phyloP scores from a whole-genome alignment of 2,113 vertebrate species.

The Phrynocephalus versicolor region DNA sequence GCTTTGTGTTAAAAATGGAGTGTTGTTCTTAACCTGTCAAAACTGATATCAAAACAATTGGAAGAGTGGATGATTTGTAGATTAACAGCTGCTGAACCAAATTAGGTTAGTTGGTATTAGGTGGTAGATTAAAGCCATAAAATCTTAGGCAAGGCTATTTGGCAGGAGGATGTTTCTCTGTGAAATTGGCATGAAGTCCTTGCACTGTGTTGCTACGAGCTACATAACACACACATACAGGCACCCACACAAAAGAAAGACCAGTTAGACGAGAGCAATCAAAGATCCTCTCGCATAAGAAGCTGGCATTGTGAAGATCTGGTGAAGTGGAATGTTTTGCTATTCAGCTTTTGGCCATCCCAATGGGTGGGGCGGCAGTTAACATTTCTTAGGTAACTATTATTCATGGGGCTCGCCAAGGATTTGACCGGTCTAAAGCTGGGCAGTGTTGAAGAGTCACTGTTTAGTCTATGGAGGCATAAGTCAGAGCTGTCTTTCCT shows the following conservation, averaged over 20 bases:
- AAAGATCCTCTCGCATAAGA: neutral
- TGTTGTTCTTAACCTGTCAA: too few species aligned
- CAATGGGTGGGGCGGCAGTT: conserved; percentile 32
- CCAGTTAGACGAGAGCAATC: neutral
- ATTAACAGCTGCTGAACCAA: neutral
- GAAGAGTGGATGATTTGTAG: neutral
- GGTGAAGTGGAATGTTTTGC: neutral
- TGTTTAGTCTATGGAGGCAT: conserved; percentile 62
- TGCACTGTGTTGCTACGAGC: neutral
- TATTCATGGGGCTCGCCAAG: conserved; percentile 41
- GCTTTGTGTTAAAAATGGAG: neutral
- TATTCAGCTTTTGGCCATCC: conserved; percentile 36
- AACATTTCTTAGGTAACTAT: conserved; percentile 36
- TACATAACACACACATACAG: neutral
- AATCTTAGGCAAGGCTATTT: neutral
- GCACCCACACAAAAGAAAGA: neutral
- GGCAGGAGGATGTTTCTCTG: neutral
- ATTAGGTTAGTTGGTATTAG: neutral
- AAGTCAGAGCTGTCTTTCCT: conserved; percentile 40
- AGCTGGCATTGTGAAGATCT: neutral
- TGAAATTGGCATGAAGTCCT: neutral
- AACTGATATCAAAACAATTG: neutral
- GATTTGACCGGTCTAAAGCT: conserved; percentile 7
- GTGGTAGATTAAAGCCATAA: neutral
- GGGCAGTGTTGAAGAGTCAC: conserved; percentile 18